A percentile compares a stretch with the other conserved stretches of the same genome.
These are phyloP conservation scores for Polyodon spathula DNA, from an alignment of 2,113 vertebrate genomes.

Conservation along the genomic window DNA sequence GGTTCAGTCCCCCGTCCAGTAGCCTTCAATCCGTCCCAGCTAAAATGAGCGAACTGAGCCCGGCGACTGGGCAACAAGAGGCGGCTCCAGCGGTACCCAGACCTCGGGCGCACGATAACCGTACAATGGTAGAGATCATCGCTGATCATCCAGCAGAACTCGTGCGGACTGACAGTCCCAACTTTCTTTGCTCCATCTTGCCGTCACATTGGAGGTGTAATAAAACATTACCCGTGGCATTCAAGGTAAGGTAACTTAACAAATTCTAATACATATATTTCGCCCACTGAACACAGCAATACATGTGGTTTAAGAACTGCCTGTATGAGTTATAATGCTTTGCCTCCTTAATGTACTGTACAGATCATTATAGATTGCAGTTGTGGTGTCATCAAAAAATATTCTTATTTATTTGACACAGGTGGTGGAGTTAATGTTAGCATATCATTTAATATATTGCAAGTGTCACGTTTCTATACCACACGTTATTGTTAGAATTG, in stretches of 20 bases:
- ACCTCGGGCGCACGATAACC: slow-evolving; percentile 83
- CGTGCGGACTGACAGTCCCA: slow-evolving; percentile 91
- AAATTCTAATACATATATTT: no score
- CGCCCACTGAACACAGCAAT: no score
- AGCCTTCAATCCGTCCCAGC: slow-evolving; percentile 81
- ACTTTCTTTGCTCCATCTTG: slow-evolving; percentile 91
- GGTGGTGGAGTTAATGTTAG: no score
- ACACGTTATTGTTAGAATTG: no score
- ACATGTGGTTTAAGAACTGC: no score
- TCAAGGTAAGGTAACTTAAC: slow-evolving; percentile 68
- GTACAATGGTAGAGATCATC: slow-evolving; percentile 95
- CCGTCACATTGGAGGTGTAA: slow-evolving; percentile 95
- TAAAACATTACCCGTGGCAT: slow-evolving; percentile 93
- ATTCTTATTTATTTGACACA: no score
- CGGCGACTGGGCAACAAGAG: slow-evolving; percentile 60
- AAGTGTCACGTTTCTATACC: no score
- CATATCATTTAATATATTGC: no score
- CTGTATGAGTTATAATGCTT: no score
- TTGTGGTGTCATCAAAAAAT: no score
- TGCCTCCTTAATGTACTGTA: no score
- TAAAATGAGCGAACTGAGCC: slow-evolving; percentile 89
- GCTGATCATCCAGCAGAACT: slow-evolving; percentile 91
- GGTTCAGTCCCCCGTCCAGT: slow-evolving; percentile 93
- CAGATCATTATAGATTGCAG: no score
- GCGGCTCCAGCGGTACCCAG: slow-evolving; percentile 60